These are phyloP conservation scores for Cecropterus lyciades DNA, from an alignment of 1,140 invertebrate genomes.

Conservation along the genomic window DNA sequence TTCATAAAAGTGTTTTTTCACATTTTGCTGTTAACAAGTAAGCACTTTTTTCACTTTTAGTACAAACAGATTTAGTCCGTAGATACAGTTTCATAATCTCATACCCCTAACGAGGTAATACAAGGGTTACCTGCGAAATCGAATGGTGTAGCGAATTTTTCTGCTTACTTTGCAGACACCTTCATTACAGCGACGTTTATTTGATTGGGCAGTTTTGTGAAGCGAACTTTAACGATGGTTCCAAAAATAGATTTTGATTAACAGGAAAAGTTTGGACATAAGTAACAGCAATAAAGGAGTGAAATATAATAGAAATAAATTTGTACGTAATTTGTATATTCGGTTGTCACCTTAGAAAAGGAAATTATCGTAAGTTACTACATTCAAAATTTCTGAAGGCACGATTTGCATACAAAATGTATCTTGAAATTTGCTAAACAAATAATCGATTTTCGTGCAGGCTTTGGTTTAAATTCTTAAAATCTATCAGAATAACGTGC, in stretches of 20 bases:
- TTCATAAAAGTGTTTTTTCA: no score
- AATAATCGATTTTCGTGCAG: no score
- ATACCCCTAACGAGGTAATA: constrained; percentile 18
- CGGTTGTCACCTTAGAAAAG: no score
- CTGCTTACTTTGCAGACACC: constrained; percentile 21
- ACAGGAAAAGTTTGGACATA: neutral
- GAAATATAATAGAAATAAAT: neutral
- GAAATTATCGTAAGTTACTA: no score
- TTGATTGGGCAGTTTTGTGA: constrained; percentile 30
- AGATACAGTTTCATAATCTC: constrained; percentile 9
- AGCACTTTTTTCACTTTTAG: neutral
- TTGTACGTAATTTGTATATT: neutral
- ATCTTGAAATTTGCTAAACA: no score
- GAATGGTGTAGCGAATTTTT: constrained; percentile 26
- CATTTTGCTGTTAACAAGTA: neutral
- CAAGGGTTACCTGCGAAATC: constrained; percentile 15
- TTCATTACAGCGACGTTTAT: constrained; percentile 19
- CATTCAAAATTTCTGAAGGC: no score
- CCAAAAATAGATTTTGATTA: constrained; percentile 10
- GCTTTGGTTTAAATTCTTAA: no score
- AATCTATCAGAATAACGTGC: no score
- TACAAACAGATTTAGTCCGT: neutral
- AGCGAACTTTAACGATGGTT: constrained; percentile 26
- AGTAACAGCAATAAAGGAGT: neutral
- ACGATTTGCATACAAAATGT: no score